Evolutionary conservation across 2,797 vertebrate genomes (phyloP), one percentile per base, ranked within the genome.

Genomic region (Spinus pinus): DNA sequence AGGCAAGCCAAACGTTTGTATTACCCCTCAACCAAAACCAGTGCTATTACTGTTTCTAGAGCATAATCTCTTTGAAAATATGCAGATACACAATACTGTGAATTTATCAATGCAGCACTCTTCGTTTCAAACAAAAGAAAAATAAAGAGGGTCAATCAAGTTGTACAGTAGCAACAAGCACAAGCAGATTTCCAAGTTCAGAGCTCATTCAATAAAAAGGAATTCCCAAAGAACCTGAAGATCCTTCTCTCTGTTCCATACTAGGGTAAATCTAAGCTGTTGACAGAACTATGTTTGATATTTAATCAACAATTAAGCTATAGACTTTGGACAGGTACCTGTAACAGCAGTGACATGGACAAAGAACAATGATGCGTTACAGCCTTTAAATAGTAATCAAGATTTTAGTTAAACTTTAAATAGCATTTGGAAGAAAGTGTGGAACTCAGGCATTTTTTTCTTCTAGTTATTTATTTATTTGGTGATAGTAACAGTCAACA

Each of bases 361-460:
- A 88, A 86, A 85, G 91, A 91, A 92, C 81, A 86, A n/a, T 31
- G 30, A 94, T 66, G 67, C 3, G 3, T 66, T 61, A 87, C 31
- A 85, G 53, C 37, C 42, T 81, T 83, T 83, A 83, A 83, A 91
- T 0, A 56, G 67, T 49, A 92, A 94, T 88, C 64, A 75, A 82
- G 60, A 66, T 41, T 79, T 86, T 20, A 82, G 91, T 91, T 92
- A 95, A 96, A 84, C 51, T 94, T 94, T 90, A 96, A 88, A 86
- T 61, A 84, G 11, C 30, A 57, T 47, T 72, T 12, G 3, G 30
- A 85, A 88, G n/a, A 75, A 91, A 81, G 71, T 12, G 15, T 47
- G 25, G 24, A 80, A 78, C 17, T 56, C 66, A 7, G 47, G 27
- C 22, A 42, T 53, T 90, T 91, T 88, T 88, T 62, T 37, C 53